Conservation (phyloP, 2,113 vertebrate genomes). For the Syrmaticus mikado region DNA sequence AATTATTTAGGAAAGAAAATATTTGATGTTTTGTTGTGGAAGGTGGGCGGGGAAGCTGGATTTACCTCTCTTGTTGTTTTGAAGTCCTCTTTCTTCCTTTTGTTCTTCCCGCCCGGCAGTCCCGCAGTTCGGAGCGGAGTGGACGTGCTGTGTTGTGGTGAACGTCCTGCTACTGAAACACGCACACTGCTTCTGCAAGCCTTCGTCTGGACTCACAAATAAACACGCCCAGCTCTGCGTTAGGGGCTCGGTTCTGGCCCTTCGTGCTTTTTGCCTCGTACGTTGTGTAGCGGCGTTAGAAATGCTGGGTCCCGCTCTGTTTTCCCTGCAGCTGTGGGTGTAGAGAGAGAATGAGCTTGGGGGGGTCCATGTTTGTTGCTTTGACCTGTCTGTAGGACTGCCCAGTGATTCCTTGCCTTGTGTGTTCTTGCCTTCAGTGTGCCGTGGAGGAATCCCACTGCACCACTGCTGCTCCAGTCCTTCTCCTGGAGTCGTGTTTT, state of each 20-base stretch:
- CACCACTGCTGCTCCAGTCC: neutral
- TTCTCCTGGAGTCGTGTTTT: neutral
- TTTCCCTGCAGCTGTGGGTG: neutral
- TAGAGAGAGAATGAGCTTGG: slow-evolving; percentile 20
- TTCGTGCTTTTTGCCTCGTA: slow-evolving; percentile 16
- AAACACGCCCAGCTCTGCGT: neutral
- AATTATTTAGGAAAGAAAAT: slow-evolving; percentile 92
- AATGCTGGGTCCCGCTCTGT: slow-evolving; percentile 4
- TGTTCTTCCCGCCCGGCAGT: slow-evolving; percentile 10
- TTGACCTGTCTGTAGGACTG: neutral
- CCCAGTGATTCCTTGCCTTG: neutral
- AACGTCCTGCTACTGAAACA: neutral
- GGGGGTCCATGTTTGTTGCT: neutral
- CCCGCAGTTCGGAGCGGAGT: neutral
- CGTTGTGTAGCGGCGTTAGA: slow-evolving; percentile 23
- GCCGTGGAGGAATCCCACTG: neutral
- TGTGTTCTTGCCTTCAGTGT: neutral
- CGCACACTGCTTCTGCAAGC: neutral
- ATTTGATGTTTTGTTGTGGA: slow-evolving; percentile 85
- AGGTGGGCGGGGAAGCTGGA: slow-evolving; percentile 66
- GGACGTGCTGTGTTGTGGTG: neutral
- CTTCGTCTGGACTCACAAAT: neutral
- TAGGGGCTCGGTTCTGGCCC: slow-evolving; percentile 9
- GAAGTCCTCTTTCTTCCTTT: slow-evolving; percentile 15
- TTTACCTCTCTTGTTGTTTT: slow-evolving; percentile 40